A percentile compares a stretch with the other conserved stretches of the same genome.
These are phyloP conservation scores for Enteromius mattozi DNA, from an alignment of 2,797 vertebrate species.

Conservation along the genomic window DNA sequence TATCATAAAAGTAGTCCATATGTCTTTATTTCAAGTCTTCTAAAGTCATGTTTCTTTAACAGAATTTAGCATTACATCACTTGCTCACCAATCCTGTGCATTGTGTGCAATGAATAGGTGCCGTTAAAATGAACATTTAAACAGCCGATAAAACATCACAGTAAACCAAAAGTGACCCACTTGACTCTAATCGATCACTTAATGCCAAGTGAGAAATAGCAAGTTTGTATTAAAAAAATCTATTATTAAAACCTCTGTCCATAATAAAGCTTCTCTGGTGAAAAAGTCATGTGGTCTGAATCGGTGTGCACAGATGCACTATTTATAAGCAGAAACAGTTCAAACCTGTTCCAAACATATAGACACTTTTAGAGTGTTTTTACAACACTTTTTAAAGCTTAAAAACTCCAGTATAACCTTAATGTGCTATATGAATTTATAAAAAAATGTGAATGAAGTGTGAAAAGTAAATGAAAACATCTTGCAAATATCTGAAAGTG, in stretches of 20 bases:
- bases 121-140: not conserved
- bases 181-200: not conserved
- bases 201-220: not conserved
- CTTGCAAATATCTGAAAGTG: too few species aligned
- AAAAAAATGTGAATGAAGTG: too few species aligned
- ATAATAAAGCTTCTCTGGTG: not conserved
- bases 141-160: not conserved
- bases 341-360: not conserved
- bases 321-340: not conserved
- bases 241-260: not conserved
- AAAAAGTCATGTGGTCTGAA: not conserved
- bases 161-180: not conserved
- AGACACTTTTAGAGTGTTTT: not conserved
- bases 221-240: not conserved
- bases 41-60: not conserved
- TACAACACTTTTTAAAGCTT: not conserved
- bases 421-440: not conserved
- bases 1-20: not conserved
- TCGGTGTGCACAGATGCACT: not conserved
- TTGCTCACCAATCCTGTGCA: not conserved
- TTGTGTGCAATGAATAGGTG: not conserved
- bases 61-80: not conserved
- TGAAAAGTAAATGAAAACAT: too few species aligned
- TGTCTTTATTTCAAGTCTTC: not conserved
- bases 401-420: not conserved